Evolutionary conservation across 2,113 vertebrate genomes (phyloP).

Genomic region (Anarrhichthys ocellatus): DNA sequence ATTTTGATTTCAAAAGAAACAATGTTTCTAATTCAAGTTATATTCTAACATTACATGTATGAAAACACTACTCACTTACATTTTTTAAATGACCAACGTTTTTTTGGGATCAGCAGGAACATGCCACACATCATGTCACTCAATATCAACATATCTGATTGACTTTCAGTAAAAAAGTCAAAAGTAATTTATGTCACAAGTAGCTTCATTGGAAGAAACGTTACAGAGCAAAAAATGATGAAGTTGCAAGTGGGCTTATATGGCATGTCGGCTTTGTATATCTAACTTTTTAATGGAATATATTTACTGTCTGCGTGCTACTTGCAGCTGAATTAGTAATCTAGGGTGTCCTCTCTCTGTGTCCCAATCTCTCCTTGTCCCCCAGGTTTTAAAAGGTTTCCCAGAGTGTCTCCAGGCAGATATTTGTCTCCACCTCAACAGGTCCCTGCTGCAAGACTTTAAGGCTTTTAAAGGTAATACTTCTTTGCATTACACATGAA

Average conservation of each 20-base stretch:
- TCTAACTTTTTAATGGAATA: neutral
- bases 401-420: conserved; percentile 93
- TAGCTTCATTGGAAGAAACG: too few species aligned
- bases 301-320: neutral
- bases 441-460: conserved; percentile 90
- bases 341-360: neutral
- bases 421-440: conserved; percentile 93
- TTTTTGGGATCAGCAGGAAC: neutral
- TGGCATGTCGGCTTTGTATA: neutral
- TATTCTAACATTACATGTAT: neutral
- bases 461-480: conserved; percentile 86
- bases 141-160: neutral
- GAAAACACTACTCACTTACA: neutral
- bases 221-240: too few species aligned
- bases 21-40: neutral
- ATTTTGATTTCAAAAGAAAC: neutral
- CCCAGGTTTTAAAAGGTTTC: conserved; percentile 92
- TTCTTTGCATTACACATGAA: neutral
- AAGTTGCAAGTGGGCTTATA: too few species aligned
- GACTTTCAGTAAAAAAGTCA: too few species aligned
- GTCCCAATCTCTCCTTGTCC: neutral
- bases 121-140: neutral
- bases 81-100: neutral
- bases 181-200: too few species aligned
- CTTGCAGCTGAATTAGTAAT: neutral